Evolutionary conservation across 2,113 vertebrate genomes (phyloP).

Genomic region (Marmota monax): DNA sequence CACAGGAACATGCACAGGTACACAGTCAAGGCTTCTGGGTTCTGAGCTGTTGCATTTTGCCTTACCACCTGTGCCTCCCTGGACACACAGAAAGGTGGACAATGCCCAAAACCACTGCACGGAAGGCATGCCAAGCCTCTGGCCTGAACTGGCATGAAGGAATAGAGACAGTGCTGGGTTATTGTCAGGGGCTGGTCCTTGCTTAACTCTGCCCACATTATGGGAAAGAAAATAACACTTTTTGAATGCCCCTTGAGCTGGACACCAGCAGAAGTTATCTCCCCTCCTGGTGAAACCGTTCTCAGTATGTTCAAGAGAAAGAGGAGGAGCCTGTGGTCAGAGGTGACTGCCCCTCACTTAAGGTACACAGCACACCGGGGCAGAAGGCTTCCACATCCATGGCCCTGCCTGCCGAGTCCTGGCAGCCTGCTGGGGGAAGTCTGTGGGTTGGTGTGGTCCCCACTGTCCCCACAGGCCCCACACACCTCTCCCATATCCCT

Average conservation of each 20-base stretch:
- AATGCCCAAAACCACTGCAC: not conserved
- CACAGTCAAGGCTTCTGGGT: accelerated
- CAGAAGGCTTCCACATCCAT: accelerated
- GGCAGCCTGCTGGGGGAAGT: too few relatives aligned
- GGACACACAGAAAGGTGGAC: accelerated
- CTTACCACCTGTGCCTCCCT: not conserved
- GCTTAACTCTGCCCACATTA: not conserved
- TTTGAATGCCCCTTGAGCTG: not conserved
- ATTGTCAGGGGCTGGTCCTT: accelerated
- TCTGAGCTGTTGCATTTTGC: too few relatives aligned
- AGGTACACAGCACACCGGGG: too few relatives aligned
- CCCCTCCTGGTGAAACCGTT: accelerated
- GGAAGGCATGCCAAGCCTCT: not conserved
- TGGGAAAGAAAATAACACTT: not conserved
- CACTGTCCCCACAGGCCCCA: accelerated
- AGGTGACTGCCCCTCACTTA: accelerated
- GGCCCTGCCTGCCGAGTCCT: too few relatives aligned
- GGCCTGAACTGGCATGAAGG: accelerated
- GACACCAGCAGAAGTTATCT: not conserved
- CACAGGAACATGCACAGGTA: not conserved
- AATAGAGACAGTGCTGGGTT: accelerated
- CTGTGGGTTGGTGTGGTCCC: not conserved
- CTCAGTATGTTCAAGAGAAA: not conserved
- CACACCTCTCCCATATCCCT: too few relatives aligned
- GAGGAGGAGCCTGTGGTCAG: not conserved